Percentiles rank a stretch among this genome's conserved stretches.
phyloP scores from a whole-genome alignment of 2,113 vertebrate species.

The Apodemus speciosus region DNA sequence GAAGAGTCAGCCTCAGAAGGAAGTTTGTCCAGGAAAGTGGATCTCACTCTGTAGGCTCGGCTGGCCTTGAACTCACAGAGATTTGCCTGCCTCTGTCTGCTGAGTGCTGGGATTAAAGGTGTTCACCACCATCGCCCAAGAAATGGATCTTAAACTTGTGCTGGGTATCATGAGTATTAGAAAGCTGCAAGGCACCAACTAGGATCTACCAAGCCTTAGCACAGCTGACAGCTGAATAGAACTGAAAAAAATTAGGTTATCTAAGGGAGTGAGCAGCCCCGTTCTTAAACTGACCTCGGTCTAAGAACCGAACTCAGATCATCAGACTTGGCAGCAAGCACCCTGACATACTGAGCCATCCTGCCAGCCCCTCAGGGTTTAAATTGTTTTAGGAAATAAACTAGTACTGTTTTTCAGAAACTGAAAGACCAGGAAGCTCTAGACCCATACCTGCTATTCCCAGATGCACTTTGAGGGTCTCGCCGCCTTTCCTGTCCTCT shows the following conservation, averaged over 20 bases:
- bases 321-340: neutral
- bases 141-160: neutral
- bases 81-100: neutral
- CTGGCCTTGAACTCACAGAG: neutral
- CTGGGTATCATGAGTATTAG: neutral
- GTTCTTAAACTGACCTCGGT: no score
- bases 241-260: neutral
- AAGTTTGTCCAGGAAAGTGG: neutral
- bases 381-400: neutral
- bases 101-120: neutral
- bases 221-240: neutral
- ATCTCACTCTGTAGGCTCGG: neutral
- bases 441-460: constrained; percentile 84
- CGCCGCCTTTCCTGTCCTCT: constrained; percentile 92
- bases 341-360: neutral
- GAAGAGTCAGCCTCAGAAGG: neutral
- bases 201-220: neutral
- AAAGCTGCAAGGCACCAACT: neutral
- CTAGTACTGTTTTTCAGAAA: neutral
- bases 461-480: constrained; percentile 86
- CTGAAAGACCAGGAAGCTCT: neutral
- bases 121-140: neutral
- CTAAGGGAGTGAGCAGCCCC: neutral
- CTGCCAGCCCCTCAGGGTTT: no score
- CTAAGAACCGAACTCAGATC: neutral